phyloP scores from a whole-genome alignment of 2,888 invertebrate species.

The Arrhopalites spinosus region DNA sequence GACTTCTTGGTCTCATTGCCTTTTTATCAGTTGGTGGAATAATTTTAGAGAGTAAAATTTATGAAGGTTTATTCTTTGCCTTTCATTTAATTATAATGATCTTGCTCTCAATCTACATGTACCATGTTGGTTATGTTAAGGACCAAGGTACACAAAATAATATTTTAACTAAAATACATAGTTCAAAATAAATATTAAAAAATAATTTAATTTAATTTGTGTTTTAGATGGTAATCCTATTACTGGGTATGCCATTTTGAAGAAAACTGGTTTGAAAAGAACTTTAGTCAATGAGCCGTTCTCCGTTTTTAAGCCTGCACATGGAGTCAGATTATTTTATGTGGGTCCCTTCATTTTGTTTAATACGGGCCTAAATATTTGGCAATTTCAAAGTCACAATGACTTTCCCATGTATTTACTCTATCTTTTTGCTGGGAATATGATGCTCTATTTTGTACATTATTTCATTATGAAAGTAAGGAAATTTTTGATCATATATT shows the following conservation, averaged over 20 bases:
- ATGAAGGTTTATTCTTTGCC: conserved; percentile 30
- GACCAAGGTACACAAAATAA: conserved; percentile 4
- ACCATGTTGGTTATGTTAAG: conserved; percentile 28
- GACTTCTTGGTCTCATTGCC: conserved; percentile 28
- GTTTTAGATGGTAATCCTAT: conserved; percentile 13
- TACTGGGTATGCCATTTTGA: conserved; percentile 4
- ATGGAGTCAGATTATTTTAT: neutral
- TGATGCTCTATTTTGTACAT: conserved; percentile 62
- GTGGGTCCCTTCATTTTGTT: conserved; percentile 11
- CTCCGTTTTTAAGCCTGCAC: neutral
- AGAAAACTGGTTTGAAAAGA: neutral
- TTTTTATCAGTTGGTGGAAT: conserved; percentile 36
- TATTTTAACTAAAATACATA: neutral
- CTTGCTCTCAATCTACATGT: conserved; percentile 29
- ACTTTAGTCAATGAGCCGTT: neutral
- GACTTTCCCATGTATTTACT: conserved; percentile 63
- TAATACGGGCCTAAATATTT: conserved; percentile 9
- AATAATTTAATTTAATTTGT: neutral
- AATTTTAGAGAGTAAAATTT: conserved; percentile 24
- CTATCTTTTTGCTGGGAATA: conserved; percentile 63
- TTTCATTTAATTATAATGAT: conserved; percentile 12
- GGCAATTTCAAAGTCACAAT: conserved; percentile 4
- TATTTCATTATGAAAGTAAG: conserved; percentile 60
- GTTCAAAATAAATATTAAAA: neutral
- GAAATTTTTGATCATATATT: neutral